These are phyloP conservation scores for Pterocles orientalis DNA, from an alignment of 2,113 vertebrate genomes.

Conservation along the genomic window DNA sequence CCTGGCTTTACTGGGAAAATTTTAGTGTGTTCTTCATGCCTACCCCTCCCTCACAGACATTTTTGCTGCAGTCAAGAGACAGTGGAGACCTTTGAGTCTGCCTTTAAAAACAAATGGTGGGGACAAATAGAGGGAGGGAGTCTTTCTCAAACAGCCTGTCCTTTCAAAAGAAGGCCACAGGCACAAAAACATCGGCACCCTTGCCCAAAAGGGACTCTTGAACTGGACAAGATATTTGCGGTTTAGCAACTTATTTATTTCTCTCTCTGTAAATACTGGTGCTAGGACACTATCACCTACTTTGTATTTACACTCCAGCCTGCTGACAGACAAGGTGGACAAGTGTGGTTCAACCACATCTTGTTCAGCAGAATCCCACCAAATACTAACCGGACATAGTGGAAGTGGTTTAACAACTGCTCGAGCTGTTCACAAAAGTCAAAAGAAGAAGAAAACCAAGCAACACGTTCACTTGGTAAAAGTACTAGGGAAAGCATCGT, in stretches of 20 bases:
- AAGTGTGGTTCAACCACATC: not conserved
- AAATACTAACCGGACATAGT: not conserved
- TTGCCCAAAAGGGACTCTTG: constrained; percentile 42
- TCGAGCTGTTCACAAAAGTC: not conserved
- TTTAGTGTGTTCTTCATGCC: not conserved
- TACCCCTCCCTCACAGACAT: not conserved
- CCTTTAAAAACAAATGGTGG: not conserved
- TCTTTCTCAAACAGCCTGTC: not conserved
- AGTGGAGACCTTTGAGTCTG: not conserved
- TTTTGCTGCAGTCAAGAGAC: not conserved
- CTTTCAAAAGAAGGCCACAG: not conserved
- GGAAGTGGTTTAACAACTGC: not conserved
- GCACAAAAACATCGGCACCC: not conserved
- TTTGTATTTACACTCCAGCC: constrained; percentile 2
- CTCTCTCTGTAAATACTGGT: constrained; percentile 35
- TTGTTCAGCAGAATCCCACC: not conserved
- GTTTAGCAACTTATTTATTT: constrained; percentile 50
- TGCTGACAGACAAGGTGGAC: not conserved
- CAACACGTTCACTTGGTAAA: not conserved
- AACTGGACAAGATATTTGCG: not conserved
- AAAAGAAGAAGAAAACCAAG: not conserved
- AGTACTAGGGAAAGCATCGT: not conserved
- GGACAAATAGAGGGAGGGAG: not conserved
- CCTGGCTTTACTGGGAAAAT: not conserved
- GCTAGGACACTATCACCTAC: constrained; percentile 16